Percentiles rank a stretch among this genome's conserved stretches.
Conservation (phyloP, 2,113 vertebrate species). For the Epinephelus moara region DNA sequence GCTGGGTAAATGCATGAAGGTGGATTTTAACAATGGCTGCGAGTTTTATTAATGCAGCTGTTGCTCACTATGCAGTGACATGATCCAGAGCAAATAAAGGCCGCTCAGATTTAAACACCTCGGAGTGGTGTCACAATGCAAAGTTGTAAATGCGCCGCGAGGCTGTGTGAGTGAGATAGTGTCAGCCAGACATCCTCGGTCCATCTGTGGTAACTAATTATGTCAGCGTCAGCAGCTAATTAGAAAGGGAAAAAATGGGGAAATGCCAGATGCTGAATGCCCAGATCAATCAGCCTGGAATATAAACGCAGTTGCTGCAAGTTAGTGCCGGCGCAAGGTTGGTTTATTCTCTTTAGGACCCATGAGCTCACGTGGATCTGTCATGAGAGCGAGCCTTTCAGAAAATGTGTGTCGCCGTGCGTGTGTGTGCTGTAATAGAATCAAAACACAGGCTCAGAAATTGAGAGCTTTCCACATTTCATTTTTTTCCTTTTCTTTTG, state of each 20-base stretch:
- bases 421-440: constrained; percentile 6
- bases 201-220: constrained; percentile 76
- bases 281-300: constrained; percentile 69
- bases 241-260: constrained; percentile 62
- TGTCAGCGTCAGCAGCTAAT: constrained; percentile 70
- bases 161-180: constrained; percentile 51
- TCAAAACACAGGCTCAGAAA: constrained; percentile 43
- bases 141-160: constrained; percentile 18
- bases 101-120: constrained; percentile 18
- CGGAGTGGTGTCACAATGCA: constrained; percentile 35
- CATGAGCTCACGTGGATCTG: constrained; percentile 9
- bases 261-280: constrained; percentile 75
- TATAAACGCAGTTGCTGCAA: constrained; percentile 59
- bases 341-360: constrained; percentile 38
- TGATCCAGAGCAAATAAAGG: constrained; percentile 27
- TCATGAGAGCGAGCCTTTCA: not conserved
- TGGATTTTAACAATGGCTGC: not conserved
- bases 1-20: not conserved
- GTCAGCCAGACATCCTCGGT: constrained; percentile 59
- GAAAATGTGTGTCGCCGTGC: not conserved
- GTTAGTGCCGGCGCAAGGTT: constrained; percentile 27
- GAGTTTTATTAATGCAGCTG: constrained; percentile 8
- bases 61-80: constrained; percentile 5
- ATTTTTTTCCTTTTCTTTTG: constrained; percentile 25
- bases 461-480: constrained; percentile 44